Conservation (phyloP, 1,140 invertebrate species). For the Phocides pigmalion region DNA sequence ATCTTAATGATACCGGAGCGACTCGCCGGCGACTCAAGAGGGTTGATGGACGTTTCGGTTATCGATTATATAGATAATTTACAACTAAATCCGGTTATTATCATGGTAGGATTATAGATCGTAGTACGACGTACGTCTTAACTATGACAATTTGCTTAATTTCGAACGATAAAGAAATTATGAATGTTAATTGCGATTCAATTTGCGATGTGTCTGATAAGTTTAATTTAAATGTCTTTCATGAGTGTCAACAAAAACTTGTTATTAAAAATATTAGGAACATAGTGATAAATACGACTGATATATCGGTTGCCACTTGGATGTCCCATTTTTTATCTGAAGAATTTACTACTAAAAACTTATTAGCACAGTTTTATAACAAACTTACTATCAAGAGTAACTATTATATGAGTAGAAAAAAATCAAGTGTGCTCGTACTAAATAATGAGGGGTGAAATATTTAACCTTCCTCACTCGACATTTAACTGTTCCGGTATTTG, state of each 20-base stretch:
- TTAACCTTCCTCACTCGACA: background rate
- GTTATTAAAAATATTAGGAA: background rate
- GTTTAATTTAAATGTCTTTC: background rate
- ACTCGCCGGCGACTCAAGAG: conserved; percentile 48
- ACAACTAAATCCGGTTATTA: conserved; percentile 59
- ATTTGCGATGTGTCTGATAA: conserved; percentile 12
- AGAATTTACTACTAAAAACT: too few relatives aligned
- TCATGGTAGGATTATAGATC: conserved; percentile 18
- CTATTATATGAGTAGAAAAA: too few relatives aligned
- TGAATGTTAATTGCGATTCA: conserved; percentile 27
- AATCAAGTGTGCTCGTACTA: too few relatives aligned
- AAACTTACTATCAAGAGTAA: too few relatives aligned
- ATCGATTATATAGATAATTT: conserved; percentile 63
- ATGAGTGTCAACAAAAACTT: background rate
- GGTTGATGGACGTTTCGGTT: conserved; percentile 61
- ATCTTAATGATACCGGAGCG: conserved; percentile 68
- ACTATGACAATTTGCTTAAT: conserved; percentile 12
- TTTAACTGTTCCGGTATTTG: conserved; percentile 19
- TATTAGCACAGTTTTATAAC: too few relatives aligned
- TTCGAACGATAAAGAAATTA: conserved; percentile 14
- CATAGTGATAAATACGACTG: too few relatives aligned
- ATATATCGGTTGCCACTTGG: too few relatives aligned
- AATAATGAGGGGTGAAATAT: background rate
- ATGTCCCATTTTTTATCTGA: too few relatives aligned
- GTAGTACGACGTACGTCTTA: conserved; percentile 2